Percentiles rank a stretch among this genome's conserved stretches.
Evolutionary conservation across 2,113 vertebrate genomes (phyloP).

Genomic region (Campylorhamphus procurvoides): DNA sequence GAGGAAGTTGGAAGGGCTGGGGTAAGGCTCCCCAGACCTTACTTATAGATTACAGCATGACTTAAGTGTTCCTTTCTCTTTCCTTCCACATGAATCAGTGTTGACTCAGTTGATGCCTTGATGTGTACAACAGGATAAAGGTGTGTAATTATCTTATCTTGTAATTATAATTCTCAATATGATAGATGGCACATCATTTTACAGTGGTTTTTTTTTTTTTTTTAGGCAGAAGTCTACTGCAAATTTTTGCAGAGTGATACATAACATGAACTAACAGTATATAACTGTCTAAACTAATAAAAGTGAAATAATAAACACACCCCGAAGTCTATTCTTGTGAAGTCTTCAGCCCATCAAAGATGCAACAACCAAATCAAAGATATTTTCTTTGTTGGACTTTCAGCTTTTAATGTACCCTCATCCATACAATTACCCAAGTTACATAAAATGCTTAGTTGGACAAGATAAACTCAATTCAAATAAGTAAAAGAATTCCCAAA

Average conservation of each 20-base stretch:
- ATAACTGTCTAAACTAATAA: neutral
- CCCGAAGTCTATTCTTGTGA: neutral
- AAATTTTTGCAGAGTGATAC: neutral
- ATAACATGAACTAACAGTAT: neutral
- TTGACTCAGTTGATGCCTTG: neutral
- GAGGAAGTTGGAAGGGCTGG: neutral
- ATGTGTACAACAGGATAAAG: neutral
- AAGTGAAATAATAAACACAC: neutral
- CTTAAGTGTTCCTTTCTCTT: neutral
- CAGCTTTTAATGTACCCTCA: neutral
- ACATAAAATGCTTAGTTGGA: neutral
- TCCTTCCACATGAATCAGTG: neutral
- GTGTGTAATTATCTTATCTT: neutral
- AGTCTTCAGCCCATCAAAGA: neutral
- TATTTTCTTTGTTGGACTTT: neutral
- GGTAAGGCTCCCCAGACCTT: neutral
- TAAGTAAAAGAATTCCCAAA: neutral
- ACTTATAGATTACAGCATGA: too few species aligned
- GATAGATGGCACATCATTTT: neutral
- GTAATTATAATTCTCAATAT: neutral
- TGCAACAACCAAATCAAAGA: neutral
- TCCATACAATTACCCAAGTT: neutral
- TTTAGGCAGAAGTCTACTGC: neutral
- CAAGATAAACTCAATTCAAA: neutral
- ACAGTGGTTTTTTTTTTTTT: neutral